Evolutionary conservation across 2,797 vertebrate species (phyloP), one percentile per base, ranked within the genome.

Genomic region (Loriculus beryllinus): DNA sequence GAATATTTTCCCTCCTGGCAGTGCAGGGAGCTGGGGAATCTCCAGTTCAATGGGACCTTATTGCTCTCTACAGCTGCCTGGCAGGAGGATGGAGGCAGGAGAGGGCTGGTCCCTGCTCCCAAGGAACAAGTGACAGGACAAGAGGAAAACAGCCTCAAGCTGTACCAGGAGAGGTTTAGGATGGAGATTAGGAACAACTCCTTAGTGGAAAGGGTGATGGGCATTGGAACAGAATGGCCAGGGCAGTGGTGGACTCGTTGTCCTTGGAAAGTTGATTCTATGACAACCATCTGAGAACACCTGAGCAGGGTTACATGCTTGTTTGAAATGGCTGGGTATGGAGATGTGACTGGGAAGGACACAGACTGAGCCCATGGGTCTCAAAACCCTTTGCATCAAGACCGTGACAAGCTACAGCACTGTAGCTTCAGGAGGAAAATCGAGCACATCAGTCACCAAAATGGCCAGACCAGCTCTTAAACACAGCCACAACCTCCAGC

Each of bases 361-460:
- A 6, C 22, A 49, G 57, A 12, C 19, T 1, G 26, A 84, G 47
- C 31, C 35, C 17, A 16, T n/a, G 0, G 1, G 51, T 12, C 51
- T 54, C 39, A n/a, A 48, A 77, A 33, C 12, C 35, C 35, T 62
- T 75, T 43, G 26, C 23, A 22, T 35, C 2, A 2, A 52, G 45
- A 3, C 42, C 0, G 0, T 4, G 28, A 12, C 12, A 16, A 28
- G 25, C 31, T 49, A 35, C n/a, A 52, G 45, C 49, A 8, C 25
- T 0, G 0, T 6, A 20, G 14, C 14, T 92, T 64, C 79, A 21
- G 26, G 8, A n/a, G 47, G n/a, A 31, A 69, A 82, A 69, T 21
- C 0, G 4, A 65, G 23, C 9, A 9, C 13, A 9, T 21, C 1
- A 1, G 14, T 57, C 63, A 28, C 23, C 69, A 35, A 64, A 93